Percentiles rank a stretch among this genome's conserved stretches.
These are phyloP conservation scores for Lipotes vexillifer DNA, from an alignment of 2,113 vertebrate genomes.

Conservation along the genomic window DNA sequence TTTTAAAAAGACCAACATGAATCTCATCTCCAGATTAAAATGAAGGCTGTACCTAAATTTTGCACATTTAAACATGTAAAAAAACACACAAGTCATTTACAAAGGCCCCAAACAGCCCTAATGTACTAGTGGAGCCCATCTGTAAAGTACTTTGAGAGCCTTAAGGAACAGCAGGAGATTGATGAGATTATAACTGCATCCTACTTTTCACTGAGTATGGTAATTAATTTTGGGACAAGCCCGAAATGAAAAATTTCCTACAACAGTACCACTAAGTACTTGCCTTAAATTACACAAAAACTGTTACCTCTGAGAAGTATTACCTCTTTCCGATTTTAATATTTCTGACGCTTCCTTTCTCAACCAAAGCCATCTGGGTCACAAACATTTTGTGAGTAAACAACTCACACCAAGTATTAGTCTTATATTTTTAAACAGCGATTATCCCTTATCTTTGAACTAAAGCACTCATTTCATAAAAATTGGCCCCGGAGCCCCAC, in stretches of 20 bases:
- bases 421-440: neutral
- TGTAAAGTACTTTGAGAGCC: conserved; percentile 22
- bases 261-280: neutral
- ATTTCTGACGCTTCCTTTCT: conserved; percentile 15
- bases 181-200: neutral
- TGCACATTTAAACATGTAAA: neutral
- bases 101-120: neutral
- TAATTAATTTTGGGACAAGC: neutral
- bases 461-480: neutral
- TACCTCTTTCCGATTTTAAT: neutral
- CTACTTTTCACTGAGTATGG: neutral
- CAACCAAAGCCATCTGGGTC: conserved; percentile 9
- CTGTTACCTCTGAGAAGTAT: neutral
- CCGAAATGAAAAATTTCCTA: neutral
- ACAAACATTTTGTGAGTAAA: neutral
- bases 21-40: neutral
- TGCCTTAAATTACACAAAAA: neutral
- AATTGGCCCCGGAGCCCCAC: neutral
- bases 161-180: neutral
- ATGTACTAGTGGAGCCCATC: neutral
- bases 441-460: neutral
- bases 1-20: conserved; percentile 21
- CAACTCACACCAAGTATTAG: neutral
- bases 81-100: neutral
- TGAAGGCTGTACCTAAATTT: neutral